phyloP scores from a whole-genome alignment of 2,888 invertebrate species.

The Ophion ellenae region DNA sequence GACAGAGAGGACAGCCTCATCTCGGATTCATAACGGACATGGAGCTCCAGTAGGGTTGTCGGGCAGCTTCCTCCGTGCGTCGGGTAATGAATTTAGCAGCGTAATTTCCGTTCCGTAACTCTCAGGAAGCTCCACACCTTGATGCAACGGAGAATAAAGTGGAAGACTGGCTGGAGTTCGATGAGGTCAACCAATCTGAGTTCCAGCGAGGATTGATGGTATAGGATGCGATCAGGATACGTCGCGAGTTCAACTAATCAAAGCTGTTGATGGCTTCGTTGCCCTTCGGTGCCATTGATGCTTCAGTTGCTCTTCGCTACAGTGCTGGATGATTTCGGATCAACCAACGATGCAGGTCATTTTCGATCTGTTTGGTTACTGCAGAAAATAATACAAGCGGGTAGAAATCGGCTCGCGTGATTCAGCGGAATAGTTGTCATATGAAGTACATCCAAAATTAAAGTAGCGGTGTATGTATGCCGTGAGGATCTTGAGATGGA shows the following conservation, averaged over 20 bases:
- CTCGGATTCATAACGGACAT: constrained; percentile 12
- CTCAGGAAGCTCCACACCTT: constrained; percentile 72
- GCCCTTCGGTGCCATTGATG: background rate
- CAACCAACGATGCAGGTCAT: background rate
- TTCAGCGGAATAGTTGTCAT: background rate
- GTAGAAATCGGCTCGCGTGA: background rate
- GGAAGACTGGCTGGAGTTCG: constrained; percentile 72
- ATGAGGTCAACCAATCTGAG: constrained; percentile 75
- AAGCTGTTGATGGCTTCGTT: background rate
- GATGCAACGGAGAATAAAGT: constrained; percentile 79
- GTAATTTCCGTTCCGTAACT: constrained; percentile 47
- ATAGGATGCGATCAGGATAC: constrained; percentile 13
- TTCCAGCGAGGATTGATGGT: constrained; percentile 18
- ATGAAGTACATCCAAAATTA: too few species aligned
- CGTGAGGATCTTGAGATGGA: background rate
- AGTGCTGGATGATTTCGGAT: background rate
- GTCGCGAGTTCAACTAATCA: background rate
- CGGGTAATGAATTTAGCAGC: constrained; percentile 73
- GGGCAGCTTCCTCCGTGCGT: constrained; percentile 36
- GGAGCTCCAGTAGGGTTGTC: constrained; percentile 27
- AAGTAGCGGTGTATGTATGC: background rate
- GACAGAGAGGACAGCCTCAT: constrained; percentile 10
- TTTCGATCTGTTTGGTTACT: too few species aligned
- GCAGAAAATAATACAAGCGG: background rate
- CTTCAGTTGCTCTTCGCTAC: background rate